Base-by-base conservation (phyloP, 2,113 vertebrate species). In the Actinemys pallida region DNA sequence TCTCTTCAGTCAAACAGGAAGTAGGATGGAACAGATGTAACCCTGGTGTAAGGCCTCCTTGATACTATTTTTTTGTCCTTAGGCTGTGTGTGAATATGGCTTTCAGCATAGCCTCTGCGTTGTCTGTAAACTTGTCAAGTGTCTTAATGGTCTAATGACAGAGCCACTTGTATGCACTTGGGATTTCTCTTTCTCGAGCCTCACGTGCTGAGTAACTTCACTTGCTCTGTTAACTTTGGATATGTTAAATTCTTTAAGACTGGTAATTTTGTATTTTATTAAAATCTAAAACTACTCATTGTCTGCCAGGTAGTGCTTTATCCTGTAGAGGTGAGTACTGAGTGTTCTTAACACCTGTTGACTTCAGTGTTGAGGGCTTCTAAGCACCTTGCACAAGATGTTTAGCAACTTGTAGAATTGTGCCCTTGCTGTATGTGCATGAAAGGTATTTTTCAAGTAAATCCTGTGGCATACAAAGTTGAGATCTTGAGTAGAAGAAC, bases 191-290 rank as follows among this genome's bases (percentile, higher is more conserved):
- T 91, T 93, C 57, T 79, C 90, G 39, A 4, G 88, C 27, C 57
- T 59, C 31, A 35, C 5, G 31, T 31, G 59, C 45, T 80, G 53
- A 88, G 72, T 90, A 83, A 50, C 50, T 84, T 75, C 84, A 53
- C 13, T 59, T 3, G 0, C 20, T 17, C 8, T 92, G 25, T 13
- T 59, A 81, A 1, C n/a, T 90, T 65, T 0, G 5, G 29, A 7
- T 1, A 24, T 42, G 9, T 35, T 25, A 0, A 5, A 3, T 75
- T 75, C 65, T 82, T 4, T 59, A 65, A 19, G 81, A 11, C 17
- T 75, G 35, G 14, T 82, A 22, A 8, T 5, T 4, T 3, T 13
- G 2, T n/a, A 54, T 75, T 52, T 2, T 49, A 45, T 45, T 45
- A 45, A 45, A 45, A 83, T 90, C 24, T 80, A n/a, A 47, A 13